Base-by-base conservation (phyloP, 2,113 vertebrate species). In the Seriola rivoliana region DNA sequence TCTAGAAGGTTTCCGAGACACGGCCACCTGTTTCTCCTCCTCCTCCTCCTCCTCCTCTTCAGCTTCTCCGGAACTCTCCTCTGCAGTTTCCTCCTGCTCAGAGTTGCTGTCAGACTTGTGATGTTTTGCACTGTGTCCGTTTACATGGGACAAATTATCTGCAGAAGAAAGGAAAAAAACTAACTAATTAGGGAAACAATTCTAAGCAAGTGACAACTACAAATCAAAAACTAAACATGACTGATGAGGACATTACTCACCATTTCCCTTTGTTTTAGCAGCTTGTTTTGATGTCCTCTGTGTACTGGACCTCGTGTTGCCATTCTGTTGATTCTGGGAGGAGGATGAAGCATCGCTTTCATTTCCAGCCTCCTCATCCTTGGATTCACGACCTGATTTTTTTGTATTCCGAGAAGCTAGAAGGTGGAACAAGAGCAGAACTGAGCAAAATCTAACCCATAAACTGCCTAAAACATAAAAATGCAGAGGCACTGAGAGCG, bases 121-220 rank as follows among this genome's bases (percentile, higher is more conserved):
- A 64, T 79, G 74, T 72, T 92, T 92, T 48, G 79, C 65, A 50
- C 84, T 23, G 75, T 95, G 91, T 50, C 95, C 95, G 8, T 95
- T 96, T 50, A 94, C 59, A 2, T 82, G 86, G 48, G 92, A 87
- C 64, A 82, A 75, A 48, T 55, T 72, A 69, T 90, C 95, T 96
- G 78, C 60, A 57, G 17, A 72, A 12, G 8, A 57, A 62, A 38
- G 5, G 58, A 1, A 14, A 25, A 59, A 52, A 32, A 12, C 4
- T 0, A 67, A 25, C 14, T 17, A 17, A 80, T 58, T 16, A 67
- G 25, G 74, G 3, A 32, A 73, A 55, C 8, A 60, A 54, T 25
- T 58, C 8, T 5, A 57, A 71, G 14, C 42, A 40, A 25, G 17
- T 8, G 29, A 8, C 6, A 46, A 29, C 5, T 48, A 34, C 0